Percentiles rank a stretch among this genome's conserved stretches.
Conservation (phyloP, 1,140 invertebrate species). For the Araneus ventricosus region DNA sequence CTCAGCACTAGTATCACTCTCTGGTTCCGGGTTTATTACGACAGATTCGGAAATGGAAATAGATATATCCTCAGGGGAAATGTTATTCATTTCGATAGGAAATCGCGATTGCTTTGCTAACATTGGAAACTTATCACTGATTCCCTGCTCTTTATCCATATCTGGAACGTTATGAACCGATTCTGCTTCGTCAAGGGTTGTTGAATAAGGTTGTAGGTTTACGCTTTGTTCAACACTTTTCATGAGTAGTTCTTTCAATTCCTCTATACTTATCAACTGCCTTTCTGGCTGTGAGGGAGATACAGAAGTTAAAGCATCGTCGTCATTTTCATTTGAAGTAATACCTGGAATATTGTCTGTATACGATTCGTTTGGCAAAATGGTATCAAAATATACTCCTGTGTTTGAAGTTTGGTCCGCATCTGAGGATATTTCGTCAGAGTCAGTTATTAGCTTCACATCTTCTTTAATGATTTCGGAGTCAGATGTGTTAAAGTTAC, state of each 20-base stretch:
- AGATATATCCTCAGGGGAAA: not conserved
- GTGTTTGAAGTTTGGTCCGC: not conserved
- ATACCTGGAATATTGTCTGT: too few relatives aligned
- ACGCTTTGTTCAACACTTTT: not conserved
- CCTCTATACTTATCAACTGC: not conserved
- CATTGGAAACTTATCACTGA: not conserved
- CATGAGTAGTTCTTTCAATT: not conserved
- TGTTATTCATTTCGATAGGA: not conserved
- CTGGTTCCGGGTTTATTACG: not conserved
- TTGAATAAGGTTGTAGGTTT: not conserved
- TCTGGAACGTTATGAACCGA: too few relatives aligned
- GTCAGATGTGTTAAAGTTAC: not conserved
- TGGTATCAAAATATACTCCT: not conserved
- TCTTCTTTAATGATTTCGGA: not conserved
- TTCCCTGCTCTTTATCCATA: not conserved
- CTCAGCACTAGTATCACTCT: not conserved
- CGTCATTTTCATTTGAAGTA: not conserved
- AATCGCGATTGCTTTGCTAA: not conserved
- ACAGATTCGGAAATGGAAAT: constrained; percentile 6
- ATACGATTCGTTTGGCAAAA: not conserved
- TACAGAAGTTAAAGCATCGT: not conserved
- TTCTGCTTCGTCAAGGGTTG: not conserved
- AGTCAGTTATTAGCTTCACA: not conserved
- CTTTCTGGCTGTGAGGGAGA: not conserved
- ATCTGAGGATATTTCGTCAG: not conserved